Evolutionary conservation across 2,113 vertebrate genomes (phyloP).

Genomic region (Ahaetulla prasina): DNA sequence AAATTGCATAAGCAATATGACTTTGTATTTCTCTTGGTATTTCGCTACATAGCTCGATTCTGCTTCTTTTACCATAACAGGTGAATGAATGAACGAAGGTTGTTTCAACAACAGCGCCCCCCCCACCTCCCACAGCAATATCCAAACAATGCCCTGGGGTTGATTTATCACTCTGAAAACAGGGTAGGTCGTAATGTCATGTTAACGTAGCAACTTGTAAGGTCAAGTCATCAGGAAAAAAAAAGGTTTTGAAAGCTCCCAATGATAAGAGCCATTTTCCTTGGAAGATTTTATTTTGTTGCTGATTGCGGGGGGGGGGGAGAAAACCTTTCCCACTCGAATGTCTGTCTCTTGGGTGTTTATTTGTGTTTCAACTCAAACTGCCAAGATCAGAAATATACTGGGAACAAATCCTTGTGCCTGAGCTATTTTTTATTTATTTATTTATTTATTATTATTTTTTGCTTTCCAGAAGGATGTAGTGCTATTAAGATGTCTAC

Average conservation of each 20-base stretch:
- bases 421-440: background rate
- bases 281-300: background rate
- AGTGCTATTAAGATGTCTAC: background rate
- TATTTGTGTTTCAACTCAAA: background rate
- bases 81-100: background rate
- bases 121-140: background rate
- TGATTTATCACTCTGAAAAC: background rate
- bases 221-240: slow-evolving; percentile 44
- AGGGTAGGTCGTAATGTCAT: background rate
- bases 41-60: no score
- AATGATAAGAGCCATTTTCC: background rate
- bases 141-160: background rate
- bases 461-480: background rate
- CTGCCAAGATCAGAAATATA: background rate
- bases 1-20: no score
- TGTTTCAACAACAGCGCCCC: background rate
- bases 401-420: background rate
- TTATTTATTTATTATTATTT: no score
- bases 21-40: background rate
- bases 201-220: slow-evolving; percentile 26
- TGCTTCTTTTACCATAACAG: background rate
- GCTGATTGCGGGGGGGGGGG: background rate
- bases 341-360: background rate
- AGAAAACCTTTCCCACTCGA: background rate
- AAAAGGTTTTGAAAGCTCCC: background rate